These are phyloP conservation scores for Teleogryllus occipitalis DNA, from an alignment of 1,140 invertebrate genomes.

Conservation along the genomic window DNA sequence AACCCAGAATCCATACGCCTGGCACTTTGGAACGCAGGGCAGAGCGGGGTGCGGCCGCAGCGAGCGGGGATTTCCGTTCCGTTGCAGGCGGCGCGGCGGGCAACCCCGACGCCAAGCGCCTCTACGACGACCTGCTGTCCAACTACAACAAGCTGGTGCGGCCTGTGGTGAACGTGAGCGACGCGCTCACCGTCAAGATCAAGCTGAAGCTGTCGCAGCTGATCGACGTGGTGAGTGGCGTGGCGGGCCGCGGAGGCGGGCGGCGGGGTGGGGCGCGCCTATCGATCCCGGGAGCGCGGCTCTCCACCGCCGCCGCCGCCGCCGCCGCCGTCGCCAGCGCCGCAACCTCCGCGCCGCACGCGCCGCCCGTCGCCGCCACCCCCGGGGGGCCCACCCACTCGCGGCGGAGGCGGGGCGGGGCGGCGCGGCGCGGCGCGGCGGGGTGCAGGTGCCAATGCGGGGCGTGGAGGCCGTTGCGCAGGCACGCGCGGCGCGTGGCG, in stretches of 20 bases:
- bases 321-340: too few relatives aligned
- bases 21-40: not conserved
- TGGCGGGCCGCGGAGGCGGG: too few relatives aligned
- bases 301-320: not conserved
- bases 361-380: too few relatives aligned
- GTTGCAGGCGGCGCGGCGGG: slow-evolving; percentile 36
- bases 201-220: slow-evolving; percentile 90
- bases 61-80: not conserved
- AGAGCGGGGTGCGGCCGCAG: too few relatives aligned
- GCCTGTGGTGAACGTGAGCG: slow-evolving; percentile 84
- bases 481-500: too few relatives aligned
- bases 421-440: too few relatives aligned
- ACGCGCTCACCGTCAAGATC: slow-evolving; percentile 86
- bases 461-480: too few relatives aligned
- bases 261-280: not conserved
- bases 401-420: too few relatives aligned
- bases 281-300: not conserved
- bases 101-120: slow-evolving; percentile 81
- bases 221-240: slow-evolving; percentile 80
- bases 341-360: not conserved
- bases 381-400: too few relatives aligned
- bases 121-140: slow-evolving; percentile 84
- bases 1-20: too few relatives aligned
- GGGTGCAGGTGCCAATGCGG: not conserved
- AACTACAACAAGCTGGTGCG: slow-evolving; percentile 93